These are phyloP conservation scores for Deilephila elpenor DNA, from an alignment of 2,888 invertebrate species.

Conservation along the genomic window DNA sequence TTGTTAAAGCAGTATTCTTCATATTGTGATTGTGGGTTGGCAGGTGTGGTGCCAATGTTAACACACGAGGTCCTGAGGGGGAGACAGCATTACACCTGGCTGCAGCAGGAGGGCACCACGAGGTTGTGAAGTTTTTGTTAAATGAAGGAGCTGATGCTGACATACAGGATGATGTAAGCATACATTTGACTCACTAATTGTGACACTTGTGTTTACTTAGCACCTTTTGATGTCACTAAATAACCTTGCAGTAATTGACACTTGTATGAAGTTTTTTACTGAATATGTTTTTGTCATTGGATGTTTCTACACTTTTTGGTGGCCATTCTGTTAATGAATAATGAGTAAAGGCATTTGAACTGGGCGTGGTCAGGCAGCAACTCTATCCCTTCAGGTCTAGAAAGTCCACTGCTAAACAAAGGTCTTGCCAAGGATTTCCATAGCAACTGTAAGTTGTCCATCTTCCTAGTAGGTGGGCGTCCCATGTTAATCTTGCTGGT, in stretches of 20 bases:
- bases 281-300: background rate
- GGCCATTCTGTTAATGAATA: too few species aligned
- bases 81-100: conserved; percentile 93
- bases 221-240: background rate
- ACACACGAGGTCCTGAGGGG: conserved; percentile 90
- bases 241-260: background rate
- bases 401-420: too few species aligned
- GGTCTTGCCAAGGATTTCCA: too few species aligned
- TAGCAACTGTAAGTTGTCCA: too few species aligned
- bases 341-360: too few species aligned
- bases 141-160: conserved; percentile 91
- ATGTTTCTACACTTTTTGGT: too few species aligned
- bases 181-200: background rate
- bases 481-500: too few species aligned
- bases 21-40: conserved; percentile 30
- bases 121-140: conserved; percentile 92
- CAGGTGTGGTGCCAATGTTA: conserved; percentile 90
- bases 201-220: background rate
- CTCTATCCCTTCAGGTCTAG: too few species aligned
- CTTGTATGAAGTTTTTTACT: background rate
- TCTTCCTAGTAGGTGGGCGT: too few species aligned
- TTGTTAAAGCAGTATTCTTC: background rate
- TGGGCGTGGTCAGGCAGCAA: too few species aligned
- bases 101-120: conserved; percentile 94
- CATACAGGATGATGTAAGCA: conserved; percentile 91